phyloP scores from a whole-genome alignment of 2,797 vertebrate genomes.

The Amblyopsis hoosieri region DNA sequence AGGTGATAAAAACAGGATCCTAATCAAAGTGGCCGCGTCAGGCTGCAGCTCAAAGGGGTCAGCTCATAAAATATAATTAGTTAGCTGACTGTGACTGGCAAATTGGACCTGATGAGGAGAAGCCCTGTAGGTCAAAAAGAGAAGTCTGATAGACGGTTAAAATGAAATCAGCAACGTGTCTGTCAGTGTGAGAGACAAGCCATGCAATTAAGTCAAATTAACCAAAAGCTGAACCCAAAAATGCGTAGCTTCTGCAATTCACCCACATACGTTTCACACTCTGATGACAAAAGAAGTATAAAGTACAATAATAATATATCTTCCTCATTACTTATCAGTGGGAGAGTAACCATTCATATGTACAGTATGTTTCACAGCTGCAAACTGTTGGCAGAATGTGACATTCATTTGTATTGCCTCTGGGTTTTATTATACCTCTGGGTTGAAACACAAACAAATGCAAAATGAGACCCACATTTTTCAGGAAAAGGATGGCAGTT shows the following conservation, averaged over 20 bases:
- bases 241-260: constrained; percentile 41
- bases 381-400: constrained; percentile 65
- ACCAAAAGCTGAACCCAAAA: constrained; percentile 52
- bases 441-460: constrained; percentile 46
- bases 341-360: constrained; percentile 69
- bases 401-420: constrained; percentile 68
- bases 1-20: constrained; percentile 77
- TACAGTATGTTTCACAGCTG: constrained; percentile 67
- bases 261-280: constrained; percentile 14
- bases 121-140: constrained; percentile 68
- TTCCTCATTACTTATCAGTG: constrained; percentile 73
- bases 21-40: constrained; percentile 76
- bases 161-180: constrained; percentile 74
- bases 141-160: constrained; percentile 58
- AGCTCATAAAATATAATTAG: constrained; percentile 80
- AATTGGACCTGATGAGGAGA: constrained; percentile 76
- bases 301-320: constrained; percentile 53
- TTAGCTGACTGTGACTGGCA: constrained; percentile 66
- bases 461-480: constrained; percentile 53
- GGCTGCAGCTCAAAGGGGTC: constrained; percentile 72
- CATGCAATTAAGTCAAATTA: constrained; percentile 72
- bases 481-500: constrained; percentile 31
- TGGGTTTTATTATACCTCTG: constrained; percentile 53
- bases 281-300: constrained; percentile 50
- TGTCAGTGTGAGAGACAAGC: constrained; percentile 46